These are phyloP conservation scores for Corapipo altera DNA, from an alignment of 2,113 vertebrate species.

Conservation along the genomic window DNA sequence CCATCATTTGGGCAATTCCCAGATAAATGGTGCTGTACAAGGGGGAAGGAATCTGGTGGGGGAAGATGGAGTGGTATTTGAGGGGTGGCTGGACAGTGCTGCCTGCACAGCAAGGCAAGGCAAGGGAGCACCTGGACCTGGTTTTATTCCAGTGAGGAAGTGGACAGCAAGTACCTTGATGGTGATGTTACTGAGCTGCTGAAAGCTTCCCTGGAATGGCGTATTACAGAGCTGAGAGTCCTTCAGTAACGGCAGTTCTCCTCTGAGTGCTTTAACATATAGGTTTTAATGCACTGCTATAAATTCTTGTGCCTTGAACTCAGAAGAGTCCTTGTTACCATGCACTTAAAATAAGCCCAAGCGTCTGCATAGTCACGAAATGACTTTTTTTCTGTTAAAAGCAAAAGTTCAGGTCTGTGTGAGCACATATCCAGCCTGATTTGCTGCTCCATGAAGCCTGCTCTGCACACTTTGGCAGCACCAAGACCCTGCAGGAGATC, in stretches of 20 bases:
- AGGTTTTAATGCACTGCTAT: background rate
- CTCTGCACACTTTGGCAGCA: background rate
- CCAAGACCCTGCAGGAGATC: background rate
- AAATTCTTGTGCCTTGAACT: background rate
- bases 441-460: rapidly evolving
- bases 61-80: background rate
- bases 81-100: background rate
- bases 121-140: background rate
- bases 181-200: background rate
- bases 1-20: background rate
- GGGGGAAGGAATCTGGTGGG: background rate
- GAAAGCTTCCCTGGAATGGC: background rate
- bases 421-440: rapidly evolving
- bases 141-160: background rate
- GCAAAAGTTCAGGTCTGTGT: background rate
- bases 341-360: background rate
- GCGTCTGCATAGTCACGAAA: background rate
- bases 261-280: background rate
- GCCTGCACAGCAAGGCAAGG: background rate
- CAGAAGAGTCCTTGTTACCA: background rate
- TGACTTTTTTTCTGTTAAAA: background rate
- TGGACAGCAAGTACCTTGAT: background rate
- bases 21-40: background rate
- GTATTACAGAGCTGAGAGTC: background rate
- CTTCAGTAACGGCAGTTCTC: background rate